These are phyloP conservation scores for Lycocerus yunnanus DNA, from an alignment of 2,888 invertebrate species.

Conservation along the genomic window DNA sequence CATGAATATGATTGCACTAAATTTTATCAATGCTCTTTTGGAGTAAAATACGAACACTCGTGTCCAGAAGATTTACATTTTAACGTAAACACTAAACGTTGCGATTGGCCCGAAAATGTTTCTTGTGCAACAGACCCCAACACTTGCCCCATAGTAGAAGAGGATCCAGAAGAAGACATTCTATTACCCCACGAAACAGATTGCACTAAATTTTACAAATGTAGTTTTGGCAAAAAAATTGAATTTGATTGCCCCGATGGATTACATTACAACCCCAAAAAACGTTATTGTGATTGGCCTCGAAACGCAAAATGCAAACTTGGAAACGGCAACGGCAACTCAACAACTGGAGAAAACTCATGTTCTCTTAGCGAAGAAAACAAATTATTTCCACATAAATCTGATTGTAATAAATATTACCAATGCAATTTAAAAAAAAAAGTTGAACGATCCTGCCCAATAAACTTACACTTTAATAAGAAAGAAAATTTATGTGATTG, in stretches of 20 bases:
- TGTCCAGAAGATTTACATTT: slow-evolving; percentile 34
- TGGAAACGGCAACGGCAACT: not conserved
- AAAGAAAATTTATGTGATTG: not conserved
- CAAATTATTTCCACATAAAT: not conserved
- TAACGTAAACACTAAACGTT: slow-evolving; percentile 25
- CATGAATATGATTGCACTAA: slow-evolving; percentile 28
- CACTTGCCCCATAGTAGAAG: not conserved
- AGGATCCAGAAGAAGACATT: slow-evolving; percentile 12
- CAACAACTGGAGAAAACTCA: not conserved
- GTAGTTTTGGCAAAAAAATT: slow-evolving; percentile 6
- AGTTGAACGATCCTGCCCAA: slow-evolving; percentile 28
- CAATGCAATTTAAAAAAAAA: slow-evolving; percentile 26
- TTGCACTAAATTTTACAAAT: slow-evolving; percentile 26
- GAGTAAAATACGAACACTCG: slow-evolving; percentile 15
- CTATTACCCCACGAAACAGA: slow-evolving; percentile 19
- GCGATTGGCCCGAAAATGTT: slow-evolving; percentile 34
- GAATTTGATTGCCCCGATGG: slow-evolving; percentile 5
- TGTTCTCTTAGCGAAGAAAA: not conserved
- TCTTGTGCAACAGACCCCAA: slow-evolving; percentile 13
- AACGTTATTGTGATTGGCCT: slow-evolving; percentile 30
- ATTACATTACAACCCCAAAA: slow-evolving; percentile 6
- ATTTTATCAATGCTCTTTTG: slow-evolving; percentile 32
- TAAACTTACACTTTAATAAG: slow-evolving; percentile 32
- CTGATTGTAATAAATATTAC: slow-evolving; percentile 21
- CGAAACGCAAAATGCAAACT: slow-evolving; percentile 23